Conservation (phyloP, 1,140 invertebrate genomes). For the Eciton burchellii region DNA sequence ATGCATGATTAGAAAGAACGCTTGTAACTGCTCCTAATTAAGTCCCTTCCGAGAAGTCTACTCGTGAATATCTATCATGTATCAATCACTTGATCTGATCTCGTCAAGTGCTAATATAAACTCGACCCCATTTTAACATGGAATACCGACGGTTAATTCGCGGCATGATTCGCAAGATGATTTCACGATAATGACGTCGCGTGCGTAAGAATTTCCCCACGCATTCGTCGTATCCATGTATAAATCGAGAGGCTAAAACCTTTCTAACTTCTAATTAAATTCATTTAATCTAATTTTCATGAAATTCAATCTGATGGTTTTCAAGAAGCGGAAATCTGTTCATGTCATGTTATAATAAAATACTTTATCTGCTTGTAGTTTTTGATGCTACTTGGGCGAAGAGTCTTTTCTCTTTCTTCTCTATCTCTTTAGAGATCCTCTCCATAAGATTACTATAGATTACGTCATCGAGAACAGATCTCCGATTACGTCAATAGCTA, state of each 20-base stretch:
- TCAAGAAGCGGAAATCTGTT: slow-evolving; percentile 54
- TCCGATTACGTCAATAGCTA: slow-evolving; percentile 66
- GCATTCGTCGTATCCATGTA: slow-evolving; percentile 31
- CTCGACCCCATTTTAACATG: background rate
- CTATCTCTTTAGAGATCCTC: too few relatives aligned
- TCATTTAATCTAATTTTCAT: slow-evolving; percentile 59
- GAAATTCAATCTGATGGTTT: background rate
- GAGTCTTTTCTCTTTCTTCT: background rate
- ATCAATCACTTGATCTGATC: slow-evolving; percentile 19
- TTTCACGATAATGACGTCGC: background rate
- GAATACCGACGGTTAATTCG: background rate
- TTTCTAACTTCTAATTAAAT: too few relatives aligned
- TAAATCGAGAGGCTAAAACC: too few relatives aligned
- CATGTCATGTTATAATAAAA: slow-evolving; percentile 27
- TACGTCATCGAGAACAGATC: slow-evolving; percentile 68
- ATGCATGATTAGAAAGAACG: background rate
- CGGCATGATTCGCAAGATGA: background rate
- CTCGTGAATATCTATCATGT: background rate
- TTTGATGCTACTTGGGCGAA: background rate
- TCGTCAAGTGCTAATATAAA: background rate
- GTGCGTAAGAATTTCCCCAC: slow-evolving; percentile 9
- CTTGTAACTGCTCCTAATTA: background rate
- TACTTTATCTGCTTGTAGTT: background rate
- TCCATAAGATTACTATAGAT: slow-evolving; percentile 51
- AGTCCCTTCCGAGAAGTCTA: background rate